A percentile compares a stretch with the other conserved stretches of the same genome.
Evolutionary conservation across 2,888 invertebrate species (phyloP).

Genomic region (Coecobrya sp.): DNA sequence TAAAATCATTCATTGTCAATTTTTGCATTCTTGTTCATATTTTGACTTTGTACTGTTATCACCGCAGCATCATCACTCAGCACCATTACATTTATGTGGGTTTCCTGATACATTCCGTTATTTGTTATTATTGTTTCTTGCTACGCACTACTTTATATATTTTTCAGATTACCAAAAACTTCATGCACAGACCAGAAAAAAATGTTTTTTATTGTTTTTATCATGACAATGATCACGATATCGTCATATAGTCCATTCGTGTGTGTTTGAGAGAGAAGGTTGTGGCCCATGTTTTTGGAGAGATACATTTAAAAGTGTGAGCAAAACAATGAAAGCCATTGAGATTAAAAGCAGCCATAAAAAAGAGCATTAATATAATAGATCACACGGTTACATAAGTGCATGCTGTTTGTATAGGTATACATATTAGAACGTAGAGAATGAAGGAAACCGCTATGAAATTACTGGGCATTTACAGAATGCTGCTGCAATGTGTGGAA

Average conservation of each 20-base stretch:
- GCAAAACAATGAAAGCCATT: slow-evolving; percentile 46
- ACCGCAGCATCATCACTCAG: slow-evolving; percentile 13
- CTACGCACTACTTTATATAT: slow-evolving; percentile 25
- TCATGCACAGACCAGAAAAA: background rate
- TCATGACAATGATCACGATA: slow-evolving; percentile 74
- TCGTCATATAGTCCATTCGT: slow-evolving; percentile 23
- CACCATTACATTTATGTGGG: slow-evolving; percentile 20
- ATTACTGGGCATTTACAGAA: slow-evolving; percentile 40
- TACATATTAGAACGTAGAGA: background rate
- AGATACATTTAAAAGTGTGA: slow-evolving; percentile 2
- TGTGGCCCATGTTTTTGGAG: background rate
- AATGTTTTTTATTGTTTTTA: slow-evolving; percentile 49
- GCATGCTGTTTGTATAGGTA: background rate
- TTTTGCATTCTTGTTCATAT: slow-evolving; percentile 17
- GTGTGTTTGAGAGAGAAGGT: background rate
- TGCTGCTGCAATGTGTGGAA: slow-evolving; percentile 27
- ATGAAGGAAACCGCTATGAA: slow-evolving; percentile 69
- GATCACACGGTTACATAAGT: slow-evolving; percentile 24
- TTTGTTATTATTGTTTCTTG: slow-evolving; percentile 15
- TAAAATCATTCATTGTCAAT: background rate
- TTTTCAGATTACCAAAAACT: slow-evolving; percentile 23
- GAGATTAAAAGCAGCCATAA: slow-evolving; percentile 59
- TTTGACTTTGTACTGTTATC: slow-evolving; percentile 8
- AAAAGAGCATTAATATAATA: slow-evolving; percentile 61
- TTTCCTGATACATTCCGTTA: slow-evolving; percentile 42